A percentile compares a stretch with the other conserved stretches of the same genome.
Evolutionary conservation across 1,140 invertebrate genomes (phyloP).

Genomic region (Cotesia glomerata): DNA sequence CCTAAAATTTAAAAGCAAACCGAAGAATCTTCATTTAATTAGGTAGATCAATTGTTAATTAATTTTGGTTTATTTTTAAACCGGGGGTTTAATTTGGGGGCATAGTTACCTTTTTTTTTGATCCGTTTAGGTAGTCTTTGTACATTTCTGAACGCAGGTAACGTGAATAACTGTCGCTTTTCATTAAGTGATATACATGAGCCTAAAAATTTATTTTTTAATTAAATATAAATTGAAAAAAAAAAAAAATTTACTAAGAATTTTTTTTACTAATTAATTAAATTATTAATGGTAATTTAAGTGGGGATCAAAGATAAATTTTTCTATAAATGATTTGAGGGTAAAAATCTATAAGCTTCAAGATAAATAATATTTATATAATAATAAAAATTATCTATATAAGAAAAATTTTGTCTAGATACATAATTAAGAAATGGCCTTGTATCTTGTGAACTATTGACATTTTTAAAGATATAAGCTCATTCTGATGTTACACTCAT

Average conservation of each 20-base stretch:
- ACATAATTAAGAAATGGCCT: no score
- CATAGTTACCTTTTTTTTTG: conserved; percentile 88
- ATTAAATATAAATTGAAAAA: background rate
- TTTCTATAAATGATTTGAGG: no score
- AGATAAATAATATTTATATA: no score
- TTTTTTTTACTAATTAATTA: no score
- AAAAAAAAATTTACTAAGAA: background rate
- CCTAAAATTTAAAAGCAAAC: conserved; percentile 67
- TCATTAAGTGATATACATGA: conserved; percentile 99
- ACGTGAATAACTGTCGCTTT: conserved; percentile 96
- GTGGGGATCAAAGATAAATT: no score
- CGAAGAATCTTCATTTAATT: conserved; percentile 26
- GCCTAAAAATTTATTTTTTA: conserved; percentile 69
- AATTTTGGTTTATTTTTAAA: background rate
- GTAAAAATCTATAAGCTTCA: no score
- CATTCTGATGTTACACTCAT: no score
- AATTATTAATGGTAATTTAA: no score
- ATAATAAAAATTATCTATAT: no score
- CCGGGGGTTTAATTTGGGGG: conserved; percentile 15
- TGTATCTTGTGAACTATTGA: no score
- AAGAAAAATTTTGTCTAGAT: no score
- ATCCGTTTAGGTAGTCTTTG: conserved; percentile 94
- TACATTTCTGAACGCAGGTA: conserved; percentile 99
- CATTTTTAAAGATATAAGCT: no score
- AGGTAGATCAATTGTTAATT: conserved; percentile 14